Evolutionary conservation across 2,113 vertebrate genomes (phyloP).

Genomic region (Antechinus stuartii): DNA sequence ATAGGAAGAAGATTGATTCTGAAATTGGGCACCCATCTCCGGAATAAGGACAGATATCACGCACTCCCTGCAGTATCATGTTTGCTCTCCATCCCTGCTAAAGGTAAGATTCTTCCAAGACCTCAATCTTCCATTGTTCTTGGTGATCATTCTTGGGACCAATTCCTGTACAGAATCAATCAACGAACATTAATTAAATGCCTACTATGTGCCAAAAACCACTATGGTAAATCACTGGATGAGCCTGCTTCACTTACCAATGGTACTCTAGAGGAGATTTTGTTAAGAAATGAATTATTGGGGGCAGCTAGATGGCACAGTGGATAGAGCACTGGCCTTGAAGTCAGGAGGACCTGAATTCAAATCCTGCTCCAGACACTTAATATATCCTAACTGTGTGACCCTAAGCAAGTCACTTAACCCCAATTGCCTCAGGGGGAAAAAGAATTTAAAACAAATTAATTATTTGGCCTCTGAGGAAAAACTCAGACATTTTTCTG

Average conservation of each 20-base stretch:
- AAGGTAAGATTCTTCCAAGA: background rate
- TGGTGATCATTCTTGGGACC: background rate
- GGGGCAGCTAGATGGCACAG: too few species aligned
- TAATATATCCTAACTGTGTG: too few species aligned
- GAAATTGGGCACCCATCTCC: background rate
- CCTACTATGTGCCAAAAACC: background rate
- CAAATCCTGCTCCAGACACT: too few species aligned
- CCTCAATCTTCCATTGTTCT: background rate
- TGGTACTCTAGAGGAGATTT: background rate
- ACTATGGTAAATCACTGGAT: background rate
- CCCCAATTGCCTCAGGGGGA: too few species aligned
- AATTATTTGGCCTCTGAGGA: background rate
- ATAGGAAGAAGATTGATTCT: background rate
- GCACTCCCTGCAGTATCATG: background rate
- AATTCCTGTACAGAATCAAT: background rate
- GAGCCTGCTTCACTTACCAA: background rate
- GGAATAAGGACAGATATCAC: background rate
- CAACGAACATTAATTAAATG: background rate
- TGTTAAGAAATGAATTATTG: background rate
- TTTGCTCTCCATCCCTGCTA: background rate
- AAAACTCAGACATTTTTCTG: background rate
- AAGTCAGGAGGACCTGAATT: too few species aligned
- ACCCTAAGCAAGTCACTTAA: too few species aligned
- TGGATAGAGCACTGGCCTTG: too few species aligned
- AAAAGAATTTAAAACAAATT: background rate